phyloP scores from a whole-genome alignment of 2,113 vertebrate genomes.

The Amphiprion ocellaris region DNA sequence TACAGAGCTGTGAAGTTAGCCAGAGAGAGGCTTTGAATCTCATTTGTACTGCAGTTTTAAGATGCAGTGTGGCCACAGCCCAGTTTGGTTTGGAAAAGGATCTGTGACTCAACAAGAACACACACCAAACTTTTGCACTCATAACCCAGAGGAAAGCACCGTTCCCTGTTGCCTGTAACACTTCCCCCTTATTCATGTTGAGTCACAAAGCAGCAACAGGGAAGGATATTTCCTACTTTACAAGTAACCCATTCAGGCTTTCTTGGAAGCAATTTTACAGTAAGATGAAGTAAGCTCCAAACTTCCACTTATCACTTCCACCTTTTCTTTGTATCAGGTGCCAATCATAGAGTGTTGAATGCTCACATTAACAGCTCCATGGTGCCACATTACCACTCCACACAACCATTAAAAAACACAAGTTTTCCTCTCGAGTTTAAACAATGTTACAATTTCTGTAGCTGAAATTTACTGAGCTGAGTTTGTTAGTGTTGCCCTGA shows the following conservation, averaged over 20 bases:
- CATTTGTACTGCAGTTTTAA: constrained; percentile 47
- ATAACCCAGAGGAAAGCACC: constrained; percentile 75
- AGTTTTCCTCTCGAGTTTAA: not conserved
- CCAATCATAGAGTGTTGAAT: constrained; percentile 12
- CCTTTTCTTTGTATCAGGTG: constrained; percentile 40
- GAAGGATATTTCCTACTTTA: constrained; percentile 72
- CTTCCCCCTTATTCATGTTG: constrained; percentile 78
- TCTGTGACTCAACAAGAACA: constrained; percentile 76
- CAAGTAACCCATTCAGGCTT: constrained; percentile 81
- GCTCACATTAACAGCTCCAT: constrained; percentile 31
- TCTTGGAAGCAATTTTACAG: constrained; percentile 72
- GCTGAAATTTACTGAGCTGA: not conserved
- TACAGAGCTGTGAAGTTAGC: constrained; percentile 46
- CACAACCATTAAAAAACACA: constrained; percentile 6
- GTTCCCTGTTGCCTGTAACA: constrained; percentile 62
- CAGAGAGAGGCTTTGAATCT: constrained; percentile 28
- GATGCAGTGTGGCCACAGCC: constrained; percentile 39
- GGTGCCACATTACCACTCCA: not conserved
- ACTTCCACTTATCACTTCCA: constrained; percentile 61
- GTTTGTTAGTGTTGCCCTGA: too few species aligned
- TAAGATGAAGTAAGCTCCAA: constrained; percentile 69
- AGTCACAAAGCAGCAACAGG: constrained; percentile 75
- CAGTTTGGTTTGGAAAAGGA: constrained; percentile 63
- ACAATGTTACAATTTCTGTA: constrained; percentile 2
- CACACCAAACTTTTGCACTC: constrained; percentile 67